Evolutionary conservation across 1,140 invertebrate species (phyloP), one percentile per base, ranked within the genome.

Genomic region (Hylaeus volcanicus): DNA sequence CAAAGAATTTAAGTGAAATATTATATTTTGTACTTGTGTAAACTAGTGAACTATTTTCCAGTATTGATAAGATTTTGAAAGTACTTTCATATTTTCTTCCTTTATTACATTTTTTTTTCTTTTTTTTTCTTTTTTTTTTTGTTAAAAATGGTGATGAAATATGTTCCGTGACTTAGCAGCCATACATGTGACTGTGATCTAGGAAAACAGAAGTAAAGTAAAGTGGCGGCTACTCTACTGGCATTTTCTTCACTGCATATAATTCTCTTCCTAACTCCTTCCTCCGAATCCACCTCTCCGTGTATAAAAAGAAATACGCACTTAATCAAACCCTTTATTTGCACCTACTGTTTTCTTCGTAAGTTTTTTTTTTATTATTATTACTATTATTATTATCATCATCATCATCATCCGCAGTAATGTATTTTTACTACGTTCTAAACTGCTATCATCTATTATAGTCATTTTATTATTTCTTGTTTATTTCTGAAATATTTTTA

Each of bases 161-260:
- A 78, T 85, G 85, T 88, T 89, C 58, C 83, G 81, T 88, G 84
- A 90, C 82, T 89, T 88, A 91, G 89, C 88, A 88, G 88, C 89
- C 89, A 88, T 89, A 81, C 84, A 83, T 89, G 85, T 90, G 90
- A 91, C 90, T 91, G 90, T 91, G 90, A 91, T 91, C 85, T 91
- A 91, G 88, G 82, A 88, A 91, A 90, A 82, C 88, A 90, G 85
- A 90, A 90, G 84, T 90, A 91, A 91, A 90, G 83, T 88, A 88
- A 88, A 86, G 75, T 87, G 90, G 88, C 87, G 86, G 89, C 90
- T 91, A 89, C 76, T 85, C 79, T 83, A 88, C 81, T 85, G 83
- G 81, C 83, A 87, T 83, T 89, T 90, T 90, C 87, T 85, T 88
- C 89, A 88, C 88, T 84, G 82, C 55, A 81, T 86, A 71, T 83